Percentiles rank a stretch among this genome's conserved stretches.
Evolutionary conservation across 2,888 invertebrate genomes (phyloP).

Genomic region (Temnothorax unifasciatus): DNA sequence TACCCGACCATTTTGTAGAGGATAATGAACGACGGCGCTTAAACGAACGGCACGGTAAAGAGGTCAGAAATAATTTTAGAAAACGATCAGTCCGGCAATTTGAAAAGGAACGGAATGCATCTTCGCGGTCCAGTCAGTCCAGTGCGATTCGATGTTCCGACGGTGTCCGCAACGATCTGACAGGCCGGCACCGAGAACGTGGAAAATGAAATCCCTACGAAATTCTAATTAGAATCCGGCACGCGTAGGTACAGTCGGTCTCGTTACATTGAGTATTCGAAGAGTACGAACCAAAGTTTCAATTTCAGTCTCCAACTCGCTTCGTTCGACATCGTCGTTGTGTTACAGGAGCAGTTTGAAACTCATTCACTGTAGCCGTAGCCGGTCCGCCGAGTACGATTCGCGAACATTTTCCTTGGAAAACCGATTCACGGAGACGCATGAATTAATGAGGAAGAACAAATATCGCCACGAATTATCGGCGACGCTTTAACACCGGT

Average conservation of each 20-base stretch:
- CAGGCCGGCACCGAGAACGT: conserved; percentile 3
- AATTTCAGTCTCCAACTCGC: conserved; percentile 62
- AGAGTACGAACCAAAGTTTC: conserved; percentile 54
- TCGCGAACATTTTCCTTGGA: conserved; percentile 60
- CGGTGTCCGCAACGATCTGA: background rate
- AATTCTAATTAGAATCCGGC: conserved; percentile 56
- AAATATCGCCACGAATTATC: conserved; percentile 42
- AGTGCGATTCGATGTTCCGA: too few species aligned
- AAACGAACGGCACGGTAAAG: background rate
- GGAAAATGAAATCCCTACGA: conserved; percentile 46
- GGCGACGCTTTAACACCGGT: background rate
- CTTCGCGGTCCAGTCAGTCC: background rate
- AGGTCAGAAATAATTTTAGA: background rate
- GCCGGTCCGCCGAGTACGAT: conserved; percentile 51
- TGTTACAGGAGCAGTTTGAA: conserved; percentile 64
- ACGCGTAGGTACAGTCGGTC: conserved; percentile 15
- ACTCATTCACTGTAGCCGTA: conserved; percentile 54
- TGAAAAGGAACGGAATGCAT: background rate
- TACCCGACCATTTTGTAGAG: background rate
- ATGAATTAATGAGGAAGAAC: conserved; percentile 57
- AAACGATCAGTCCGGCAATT: background rate
- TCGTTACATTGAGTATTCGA: conserved; percentile 44
- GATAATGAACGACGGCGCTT: background rate
- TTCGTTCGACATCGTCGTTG: conserved; percentile 57
- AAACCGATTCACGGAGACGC: conserved; percentile 49